Conservation (phyloP, 1,140 invertebrate species). For the Zelostemma sp. region DNA sequence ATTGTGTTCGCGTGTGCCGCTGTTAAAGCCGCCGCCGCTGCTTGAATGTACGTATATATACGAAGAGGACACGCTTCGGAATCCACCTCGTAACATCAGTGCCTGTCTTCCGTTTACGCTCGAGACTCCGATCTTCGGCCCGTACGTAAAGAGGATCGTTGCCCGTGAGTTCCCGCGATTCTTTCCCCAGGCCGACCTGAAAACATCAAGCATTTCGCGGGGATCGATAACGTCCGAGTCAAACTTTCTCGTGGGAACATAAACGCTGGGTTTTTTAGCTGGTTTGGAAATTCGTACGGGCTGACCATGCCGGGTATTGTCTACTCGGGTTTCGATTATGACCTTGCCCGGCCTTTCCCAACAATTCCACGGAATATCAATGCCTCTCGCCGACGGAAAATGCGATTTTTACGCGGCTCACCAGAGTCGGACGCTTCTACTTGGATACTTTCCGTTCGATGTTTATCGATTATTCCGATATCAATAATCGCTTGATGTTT, state of each 20-base stretch:
- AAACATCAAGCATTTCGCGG: neutral
- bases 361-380: too few species aligned
- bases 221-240: neutral
- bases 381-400: too few species aligned
- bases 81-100: slow-evolving; percentile 56
- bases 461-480: too few species aligned
- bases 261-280: too few species aligned
- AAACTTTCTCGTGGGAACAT: neutral
- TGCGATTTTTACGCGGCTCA: too few species aligned
- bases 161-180: slow-evolving; percentile 16
- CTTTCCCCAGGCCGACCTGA: neutral
- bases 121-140: slow-evolving; percentile 22
- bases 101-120: slow-evolving; percentile 52
- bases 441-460: too few species aligned
- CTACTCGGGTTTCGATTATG: too few species aligned
- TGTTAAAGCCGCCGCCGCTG: neutral
- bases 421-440: too few species aligned
- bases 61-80: slow-evolving; percentile 27
- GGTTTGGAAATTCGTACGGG: too few species aligned
- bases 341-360: too few species aligned
- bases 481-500: too few species aligned
- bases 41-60: slow-evolving; percentile 2
- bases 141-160: slow-evolving; percentile 26
- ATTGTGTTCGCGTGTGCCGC: slow-evolving; percentile 8
- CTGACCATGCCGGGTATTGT: too few species aligned